Percentiles rank a stretch among this genome's conserved stretches.
Evolutionary conservation across 2,888 invertebrate species (phyloP).

Genomic region (Caenorhabditis drosophilae): DNA sequence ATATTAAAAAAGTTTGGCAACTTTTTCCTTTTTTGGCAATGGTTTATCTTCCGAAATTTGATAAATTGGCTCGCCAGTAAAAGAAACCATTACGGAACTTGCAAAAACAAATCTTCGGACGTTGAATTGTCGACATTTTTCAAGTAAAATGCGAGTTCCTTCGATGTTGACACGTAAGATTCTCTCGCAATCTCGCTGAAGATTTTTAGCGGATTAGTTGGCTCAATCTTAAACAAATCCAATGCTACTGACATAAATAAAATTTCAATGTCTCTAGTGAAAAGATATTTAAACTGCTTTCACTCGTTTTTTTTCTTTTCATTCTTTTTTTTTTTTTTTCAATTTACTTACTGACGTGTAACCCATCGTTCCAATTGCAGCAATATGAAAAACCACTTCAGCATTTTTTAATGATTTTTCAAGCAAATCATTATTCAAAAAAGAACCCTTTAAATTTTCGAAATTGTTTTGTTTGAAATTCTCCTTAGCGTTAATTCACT

Average conservation of each 20-base stretch:
- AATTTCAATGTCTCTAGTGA: no score
- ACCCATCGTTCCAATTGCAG: constrained; percentile 26
- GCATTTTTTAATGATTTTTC: constrained; percentile 10
- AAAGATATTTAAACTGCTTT: no score
- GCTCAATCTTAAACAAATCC: background rate
- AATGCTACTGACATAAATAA: background rate
- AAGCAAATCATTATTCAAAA: constrained; percentile 5
- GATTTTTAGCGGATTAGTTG: background rate
- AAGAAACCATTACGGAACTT: constrained; percentile 9
- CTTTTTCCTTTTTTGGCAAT: constrained; percentile 5
- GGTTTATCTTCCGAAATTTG: constrained; percentile 6
- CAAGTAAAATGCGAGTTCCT: constrained; percentile 8
- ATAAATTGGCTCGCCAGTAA: constrained; percentile 21
- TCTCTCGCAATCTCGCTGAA: background rate
- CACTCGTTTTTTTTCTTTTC: background rate
- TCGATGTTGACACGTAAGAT: constrained; percentile 7
- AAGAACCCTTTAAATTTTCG: constrained; percentile 16
- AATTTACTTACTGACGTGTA: background rate
- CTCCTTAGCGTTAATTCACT: no score
- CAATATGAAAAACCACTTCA: constrained; percentile 22
- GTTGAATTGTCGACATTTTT: constrained; percentile 7
- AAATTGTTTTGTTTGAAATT: background rate
- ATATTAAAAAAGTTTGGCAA: background rate
- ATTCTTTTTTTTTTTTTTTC: background rate
- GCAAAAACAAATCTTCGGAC: constrained; percentile 23